Evolutionary conservation across 64 coral and sea anemone genomes (phyloP).

Genomic region (Montipora capricornis): DNA sequence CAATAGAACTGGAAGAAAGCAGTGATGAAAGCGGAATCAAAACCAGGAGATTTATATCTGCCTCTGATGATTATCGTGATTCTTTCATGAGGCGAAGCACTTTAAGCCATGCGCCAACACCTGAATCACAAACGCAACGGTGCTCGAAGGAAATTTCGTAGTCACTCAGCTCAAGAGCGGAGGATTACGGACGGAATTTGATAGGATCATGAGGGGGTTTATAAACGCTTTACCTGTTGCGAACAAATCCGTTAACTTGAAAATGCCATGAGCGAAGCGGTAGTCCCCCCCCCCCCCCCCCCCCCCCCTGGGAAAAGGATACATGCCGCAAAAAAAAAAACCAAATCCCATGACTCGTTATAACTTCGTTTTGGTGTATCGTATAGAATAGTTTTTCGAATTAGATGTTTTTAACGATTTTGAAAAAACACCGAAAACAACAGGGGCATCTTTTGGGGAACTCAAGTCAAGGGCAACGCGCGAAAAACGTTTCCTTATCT

Average conservation of each 20-base stretch:
- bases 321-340: not conserved
- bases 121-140: no score
- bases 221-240: slow-evolving; percentile 9
- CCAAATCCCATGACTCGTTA: slow-evolving; percentile 4
- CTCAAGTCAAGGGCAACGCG: no score
- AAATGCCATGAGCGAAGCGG: not conserved
- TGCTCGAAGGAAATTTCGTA: not conserved
- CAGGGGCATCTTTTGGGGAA: no score
- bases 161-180: not conserved
- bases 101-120: not conserved
- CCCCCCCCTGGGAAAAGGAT: not conserved
- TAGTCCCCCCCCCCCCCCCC: no score
- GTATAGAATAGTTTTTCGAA: slow-evolving; percentile 50
- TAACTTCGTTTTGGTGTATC: slow-evolving; percentile 56
- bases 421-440: no score
- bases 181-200: slow-evolving; percentile 59
- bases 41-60: not conserved
- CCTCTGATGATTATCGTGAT: not conserved
- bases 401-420: not conserved
- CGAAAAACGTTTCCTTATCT: no score
- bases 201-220: slow-evolving; percentile 53
- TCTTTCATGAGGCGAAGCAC: not conserved
- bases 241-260: slow-evolving; percentile 28
- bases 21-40: not conserved
- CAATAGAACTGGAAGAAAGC: not conserved